These are phyloP conservation scores for Actenoides lindsayi DNA, from an alignment of 2,113 vertebrate species.

Conservation along the genomic window DNA sequence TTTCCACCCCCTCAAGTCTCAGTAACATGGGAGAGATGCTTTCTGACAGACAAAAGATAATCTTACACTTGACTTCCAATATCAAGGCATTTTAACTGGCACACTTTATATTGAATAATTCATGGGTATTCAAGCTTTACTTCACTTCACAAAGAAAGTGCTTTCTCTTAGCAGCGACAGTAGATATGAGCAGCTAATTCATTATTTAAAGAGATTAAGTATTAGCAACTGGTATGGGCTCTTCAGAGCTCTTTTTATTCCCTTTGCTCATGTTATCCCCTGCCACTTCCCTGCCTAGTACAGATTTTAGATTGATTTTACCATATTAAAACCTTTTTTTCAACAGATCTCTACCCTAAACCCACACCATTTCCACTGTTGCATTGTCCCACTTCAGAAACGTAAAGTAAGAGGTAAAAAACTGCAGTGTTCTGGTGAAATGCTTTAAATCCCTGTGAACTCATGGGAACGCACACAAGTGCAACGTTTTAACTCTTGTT, in stretches of 20 bases:
- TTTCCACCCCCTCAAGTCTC: constrained; percentile 60
- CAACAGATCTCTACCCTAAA: constrained; percentile 43
- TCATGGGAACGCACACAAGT: constrained; percentile 21
- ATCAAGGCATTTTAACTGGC: constrained; percentile 98
- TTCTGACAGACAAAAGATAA: constrained; percentile 96
- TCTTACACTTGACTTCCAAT: constrained; percentile 97
- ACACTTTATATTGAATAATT: constrained; percentile 98
- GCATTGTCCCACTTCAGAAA: constrained; percentile 66
- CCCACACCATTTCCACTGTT: constrained; percentile 56
- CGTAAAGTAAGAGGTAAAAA: constrained; percentile 31
- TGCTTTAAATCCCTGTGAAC: constrained; percentile 8
- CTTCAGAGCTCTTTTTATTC: constrained; percentile 85
- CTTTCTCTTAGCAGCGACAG: constrained; percentile 95
- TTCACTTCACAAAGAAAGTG: constrained; percentile 97
- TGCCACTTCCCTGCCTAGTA: constrained; percentile 73
- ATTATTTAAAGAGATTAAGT: constrained; percentile 99
- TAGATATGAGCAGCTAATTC: constrained; percentile 99
- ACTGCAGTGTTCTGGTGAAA: not conserved
- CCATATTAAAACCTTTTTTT: constrained; percentile 73
- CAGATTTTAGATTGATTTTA: constrained; percentile 81
- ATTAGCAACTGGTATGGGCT: constrained; percentile 83
- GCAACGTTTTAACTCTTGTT: constrained; percentile 15
- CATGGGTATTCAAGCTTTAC: constrained; percentile 97
- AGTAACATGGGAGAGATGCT: constrained; percentile 83
- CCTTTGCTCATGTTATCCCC: constrained; percentile 82